Evolutionary conservation across 2,113 vertebrate species (phyloP), one percentile per base, ranked within the genome.

Genomic region (Aphyosemion australe): DNA sequence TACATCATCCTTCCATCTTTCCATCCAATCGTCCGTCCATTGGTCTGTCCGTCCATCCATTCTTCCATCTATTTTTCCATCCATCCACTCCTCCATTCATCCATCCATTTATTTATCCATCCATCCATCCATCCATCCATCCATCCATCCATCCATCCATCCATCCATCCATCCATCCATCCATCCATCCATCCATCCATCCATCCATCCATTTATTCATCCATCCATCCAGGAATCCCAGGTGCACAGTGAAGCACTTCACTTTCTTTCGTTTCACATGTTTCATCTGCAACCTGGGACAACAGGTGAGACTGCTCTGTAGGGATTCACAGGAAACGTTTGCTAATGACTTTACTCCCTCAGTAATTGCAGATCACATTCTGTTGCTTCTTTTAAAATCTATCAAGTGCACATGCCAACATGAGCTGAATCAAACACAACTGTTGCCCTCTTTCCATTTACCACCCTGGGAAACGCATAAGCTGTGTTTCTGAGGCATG

Each of bases 321-420:
- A 57, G 79, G 87, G 79, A 79, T 50, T 61, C 50, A 39, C 59
- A 53, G 18, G 59, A 78, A 84, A 51, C 71, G 7, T 13, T 86
- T 87, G 86, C 34, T 5, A 37, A 37, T 86, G 79, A 81, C 65
- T 74, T 86, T 72, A 65, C 60, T 65, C 74, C 78, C 67, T 32
- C 19, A 46, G 64, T 86, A 83, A 84, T 76, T 78, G 79, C 74
- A 49, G 71, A 78, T 87, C 68, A 57, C 49, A 61, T 80, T 79
- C 58, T 74, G 43, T 65, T 54, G 41, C 21, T 61, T 78, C 67
- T 78, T 32, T 72, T 69, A 65, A 37, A n/a, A 78, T 69, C 65
- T 59, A 83, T 54, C 65, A 39, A 58, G 75, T 72, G 51, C 58
- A 61, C 61, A 69, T 45, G 72, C 56, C 63, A 61, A 43, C 65